Evolutionary conservation across 23 tunicate genomes (phyloP).

Genomic region (Trididemnum miniatum): DNA sequence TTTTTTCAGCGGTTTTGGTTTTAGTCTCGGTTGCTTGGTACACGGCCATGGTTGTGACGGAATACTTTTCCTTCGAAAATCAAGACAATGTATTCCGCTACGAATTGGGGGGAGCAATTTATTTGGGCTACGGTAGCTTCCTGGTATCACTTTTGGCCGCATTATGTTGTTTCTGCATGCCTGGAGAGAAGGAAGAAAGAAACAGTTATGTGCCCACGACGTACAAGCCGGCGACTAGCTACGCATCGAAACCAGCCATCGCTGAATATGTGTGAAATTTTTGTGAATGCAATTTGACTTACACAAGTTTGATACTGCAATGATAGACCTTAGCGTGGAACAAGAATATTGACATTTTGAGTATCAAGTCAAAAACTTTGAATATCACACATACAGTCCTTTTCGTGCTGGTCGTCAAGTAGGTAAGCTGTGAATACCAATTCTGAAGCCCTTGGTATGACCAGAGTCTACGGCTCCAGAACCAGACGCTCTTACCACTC

Average conservation of each 20-base stretch:
- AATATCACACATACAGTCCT: no score
- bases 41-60: conserved; percentile 57
- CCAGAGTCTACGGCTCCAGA: no score
- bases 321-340: neutral
- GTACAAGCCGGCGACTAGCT: neutral
- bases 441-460: no score
- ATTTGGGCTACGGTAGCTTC: conserved; percentile 55
- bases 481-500: no score
- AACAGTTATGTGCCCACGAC: neutral
- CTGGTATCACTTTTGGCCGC: conserved; percentile 35
- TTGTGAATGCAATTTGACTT: neutral
- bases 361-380: no score
- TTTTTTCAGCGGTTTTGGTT: conserved; percentile 49
- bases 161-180: conserved; percentile 48
- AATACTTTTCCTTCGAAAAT: conserved; percentile 61
- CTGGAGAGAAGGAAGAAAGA: conserved; percentile 51
- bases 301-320: neutral
- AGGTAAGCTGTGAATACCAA: no score
- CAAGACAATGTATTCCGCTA: conserved; percentile 72
- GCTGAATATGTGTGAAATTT: conserved; percentile 1
- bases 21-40: conserved; percentile 67
- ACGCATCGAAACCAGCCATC: neutral
- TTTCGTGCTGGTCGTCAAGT: no score
- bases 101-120: conserved; percentile 70
- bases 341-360: no score